Conservation (phyloP, 2,113 vertebrate species). For the Rynchops niger region DNA sequence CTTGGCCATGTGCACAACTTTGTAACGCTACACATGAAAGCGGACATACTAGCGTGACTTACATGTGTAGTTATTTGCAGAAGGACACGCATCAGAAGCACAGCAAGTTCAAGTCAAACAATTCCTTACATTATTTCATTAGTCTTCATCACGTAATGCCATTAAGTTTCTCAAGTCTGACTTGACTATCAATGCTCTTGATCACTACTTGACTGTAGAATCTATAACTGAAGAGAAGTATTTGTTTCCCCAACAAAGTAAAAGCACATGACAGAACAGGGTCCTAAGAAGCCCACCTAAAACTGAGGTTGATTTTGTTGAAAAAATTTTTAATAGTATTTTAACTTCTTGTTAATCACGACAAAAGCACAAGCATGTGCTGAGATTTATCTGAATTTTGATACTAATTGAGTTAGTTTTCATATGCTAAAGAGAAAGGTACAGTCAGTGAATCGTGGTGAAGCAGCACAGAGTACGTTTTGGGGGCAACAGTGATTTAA, state of each 20-base stretch:
- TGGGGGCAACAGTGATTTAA: neutral
- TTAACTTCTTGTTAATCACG: neutral
- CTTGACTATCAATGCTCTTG: neutral
- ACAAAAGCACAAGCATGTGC: neutral
- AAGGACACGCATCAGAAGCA: neutral
- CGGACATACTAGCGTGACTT: neutral
- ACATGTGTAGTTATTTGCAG: neutral
- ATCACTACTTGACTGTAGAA: neutral
- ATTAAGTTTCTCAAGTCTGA: neutral
- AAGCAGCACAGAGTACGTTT: neutral
- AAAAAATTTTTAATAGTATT: neutral
- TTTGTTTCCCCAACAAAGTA: neutral
- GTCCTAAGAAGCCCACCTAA: neutral
- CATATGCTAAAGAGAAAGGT: neutral
- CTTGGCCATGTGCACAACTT: rapidly evolving
- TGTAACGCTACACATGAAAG: neutral
- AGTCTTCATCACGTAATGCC: neutral
- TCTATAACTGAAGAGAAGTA: neutral
- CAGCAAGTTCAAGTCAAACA: neutral
- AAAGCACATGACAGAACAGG: neutral
- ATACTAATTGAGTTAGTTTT: neutral
- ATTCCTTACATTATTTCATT: neutral
- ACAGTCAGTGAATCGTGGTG: neutral
- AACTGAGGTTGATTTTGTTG: neutral
- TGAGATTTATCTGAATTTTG: neutral